Percentiles rank a stretch among this genome's conserved stretches.
Conservation (phyloP, 2,797 vertebrate species). For the Clarias laeviceps region DNA sequence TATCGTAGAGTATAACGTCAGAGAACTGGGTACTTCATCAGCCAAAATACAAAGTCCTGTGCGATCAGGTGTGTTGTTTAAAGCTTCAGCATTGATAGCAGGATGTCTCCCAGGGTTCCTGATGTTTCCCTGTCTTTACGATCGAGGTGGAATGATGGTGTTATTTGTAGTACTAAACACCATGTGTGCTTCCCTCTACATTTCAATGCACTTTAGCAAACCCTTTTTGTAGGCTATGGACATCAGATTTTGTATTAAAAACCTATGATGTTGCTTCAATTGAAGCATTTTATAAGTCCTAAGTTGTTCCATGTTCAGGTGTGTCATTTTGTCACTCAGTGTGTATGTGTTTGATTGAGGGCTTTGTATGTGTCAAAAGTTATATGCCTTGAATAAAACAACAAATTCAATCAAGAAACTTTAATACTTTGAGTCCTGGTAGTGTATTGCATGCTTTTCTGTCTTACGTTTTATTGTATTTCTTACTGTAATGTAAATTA, state of each 20-base stretch:
- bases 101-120: slow-evolving; percentile 36
- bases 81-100: slow-evolving; percentile 39
- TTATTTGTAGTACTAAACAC: slow-evolving; percentile 48
- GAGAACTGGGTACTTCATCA: slow-evolving; percentile 32
- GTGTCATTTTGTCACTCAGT: slow-evolving; percentile 54
- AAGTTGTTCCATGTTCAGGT: slow-evolving; percentile 54
- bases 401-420: slow-evolving; percentile 46
- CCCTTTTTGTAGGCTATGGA: slow-evolving; percentile 58
- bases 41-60: slow-evolving; percentile 31
- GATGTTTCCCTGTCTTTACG: slow-evolving; percentile 19
- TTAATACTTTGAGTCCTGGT: slow-evolving; percentile 29
- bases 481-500: not conserved
- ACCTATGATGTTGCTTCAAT: slow-evolving; percentile 62
- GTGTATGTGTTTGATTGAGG: slow-evolving; percentile 55
- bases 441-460: not conserved
- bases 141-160: slow-evolving; percentile 36
- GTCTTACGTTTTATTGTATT: not conserved
- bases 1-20: slow-evolving; percentile 24
- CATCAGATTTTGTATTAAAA: slow-evolving; percentile 57
- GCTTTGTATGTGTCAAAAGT: slow-evolving; percentile 60
- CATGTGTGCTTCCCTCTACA: slow-evolving; percentile 59
- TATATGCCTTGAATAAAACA: slow-evolving; percentile 61
- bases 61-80: slow-evolving; percentile 44
- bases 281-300: slow-evolving; percentile 56
- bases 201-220: slow-evolving; percentile 68